Evolutionary conservation across 2,888 invertebrate species (phyloP), one percentile per base, ranked within the genome.

Genomic region (Iphiclides podalirius): DNA sequence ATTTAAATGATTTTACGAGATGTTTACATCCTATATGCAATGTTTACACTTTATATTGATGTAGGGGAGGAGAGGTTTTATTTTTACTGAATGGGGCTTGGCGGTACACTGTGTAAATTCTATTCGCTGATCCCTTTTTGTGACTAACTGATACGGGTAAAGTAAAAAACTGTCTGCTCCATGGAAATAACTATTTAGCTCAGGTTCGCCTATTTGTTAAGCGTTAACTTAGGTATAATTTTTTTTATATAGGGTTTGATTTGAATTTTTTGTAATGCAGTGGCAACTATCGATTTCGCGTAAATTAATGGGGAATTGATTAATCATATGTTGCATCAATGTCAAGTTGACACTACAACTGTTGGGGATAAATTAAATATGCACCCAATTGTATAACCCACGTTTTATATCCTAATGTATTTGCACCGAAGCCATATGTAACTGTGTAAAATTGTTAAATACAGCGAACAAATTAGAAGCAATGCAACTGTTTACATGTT

Each of bases 91-190:
- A 23, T 7, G 17, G 45, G 14, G 31, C 20, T 38, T 37, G 41
- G 13, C 11, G 12, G 20, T 16, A 16, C 6, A 17, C 9, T 13
- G 7, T 14, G 8, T 36, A 15, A 16, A 16, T 15, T 36, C 8
- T 15, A 16, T 13, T 13, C 13, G 37, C 37, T 38, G 9, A 26
- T 28, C 35, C 39, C 28, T 17, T 26, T 23, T 41, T 35, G 34
- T 41, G 3, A 31, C 40, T 45, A 36, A 47, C 45, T 45, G 14
- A 39, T 48, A 52, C 48, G 49, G 52, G 52, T 52, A 41, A 35
- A 34, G 34, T 43, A 48, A 48, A 52, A 52, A 52, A 49, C 26
- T 51, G 40, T 20, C 36, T 15, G 13, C 11, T 38, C 8, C n/a
- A 13, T 14, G 11, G 3, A 43, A 15, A 43, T 26, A 9, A 13